These are phyloP conservation scores for Harpagoxenus sublaevis DNA, from an alignment of 2,888 invertebrate genomes.

Conservation along the genomic window DNA sequence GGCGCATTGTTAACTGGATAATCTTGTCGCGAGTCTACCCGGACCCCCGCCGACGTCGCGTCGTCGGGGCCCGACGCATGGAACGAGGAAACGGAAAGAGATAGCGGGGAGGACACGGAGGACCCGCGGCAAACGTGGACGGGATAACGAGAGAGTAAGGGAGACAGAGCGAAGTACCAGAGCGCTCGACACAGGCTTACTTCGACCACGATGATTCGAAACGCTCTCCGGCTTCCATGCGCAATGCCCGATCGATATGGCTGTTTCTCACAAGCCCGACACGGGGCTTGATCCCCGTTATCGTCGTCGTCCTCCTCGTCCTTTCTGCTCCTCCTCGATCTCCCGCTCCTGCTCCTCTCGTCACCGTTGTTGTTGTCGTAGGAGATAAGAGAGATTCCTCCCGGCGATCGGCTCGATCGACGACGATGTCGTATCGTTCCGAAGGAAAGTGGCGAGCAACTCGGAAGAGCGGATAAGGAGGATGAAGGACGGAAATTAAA, in stretches of 20 bases:
- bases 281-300: conserved; percentile 68
- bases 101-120: conserved; percentile 2
- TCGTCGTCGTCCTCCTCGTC: conserved; percentile 51
- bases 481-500: conserved; percentile 59
- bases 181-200: conserved; percentile 33
- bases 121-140: conserved; percentile 9
- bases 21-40: conserved; percentile 57
- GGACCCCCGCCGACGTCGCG: background rate
- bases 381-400: conserved; percentile 59
- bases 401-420: conserved; percentile 62
- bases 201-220: conserved; percentile 70
- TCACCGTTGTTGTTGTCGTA: conserved; percentile 47
- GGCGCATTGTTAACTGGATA: conserved; percentile 72
- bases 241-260: conserved; percentile 73
- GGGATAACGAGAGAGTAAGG: background rate
- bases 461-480: conserved; percentile 3
- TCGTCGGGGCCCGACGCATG: background rate
- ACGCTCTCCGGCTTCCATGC: conserved; percentile 65
- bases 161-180: conserved; percentile 16
- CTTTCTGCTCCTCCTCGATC: conserved; percentile 13
- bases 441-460: conserved; percentile 38
- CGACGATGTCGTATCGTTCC: conserved; percentile 29
- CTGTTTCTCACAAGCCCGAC: conserved; percentile 71
- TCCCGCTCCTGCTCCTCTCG: conserved; percentile 9
- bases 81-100: conserved; percentile 18